These are phyloP conservation scores for Halisarca cf. caerulea DNA, from an alignment of 37 sponge, comb jelly and placozoan species.

Conservation along the genomic window DNA sequence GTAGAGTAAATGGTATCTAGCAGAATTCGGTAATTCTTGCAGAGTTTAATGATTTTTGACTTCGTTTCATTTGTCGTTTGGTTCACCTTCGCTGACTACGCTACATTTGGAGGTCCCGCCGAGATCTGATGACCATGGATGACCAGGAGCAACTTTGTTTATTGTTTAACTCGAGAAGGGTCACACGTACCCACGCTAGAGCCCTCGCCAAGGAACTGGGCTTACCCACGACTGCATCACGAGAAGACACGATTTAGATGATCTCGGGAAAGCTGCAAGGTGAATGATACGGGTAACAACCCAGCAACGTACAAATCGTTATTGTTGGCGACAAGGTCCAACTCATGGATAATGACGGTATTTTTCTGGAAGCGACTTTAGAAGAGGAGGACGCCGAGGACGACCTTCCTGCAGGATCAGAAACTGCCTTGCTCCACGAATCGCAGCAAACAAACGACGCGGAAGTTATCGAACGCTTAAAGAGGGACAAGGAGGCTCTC, in stretches of 20 bases:
- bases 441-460: background rate
- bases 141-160: background rate
- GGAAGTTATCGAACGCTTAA: background rate
- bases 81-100: no score
- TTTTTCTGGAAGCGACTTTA: background rate
- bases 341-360: background rate
- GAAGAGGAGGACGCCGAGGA: background rate
- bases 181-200: background rate
- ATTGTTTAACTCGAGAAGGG: background rate
- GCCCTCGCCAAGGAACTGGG: conserved; percentile 10
- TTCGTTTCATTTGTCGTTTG: no score
- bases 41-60: no score
- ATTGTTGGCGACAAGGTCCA: background rate
- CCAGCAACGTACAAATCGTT: background rate
- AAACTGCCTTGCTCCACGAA: background rate
- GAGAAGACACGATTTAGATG: conserved; percentile 3
- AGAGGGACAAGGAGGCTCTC: background rate
- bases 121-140: background rate
- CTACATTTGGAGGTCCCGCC: conserved; percentile 41
- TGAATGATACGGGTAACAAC: background rate
- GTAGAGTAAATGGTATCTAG: no score
- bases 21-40: no score
- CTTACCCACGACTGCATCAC: background rate
- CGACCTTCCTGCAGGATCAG: background rate
- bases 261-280: background rate